Base-by-base conservation (phyloP, 2,888 invertebrate genomes). In the Nemotelus nigrinus region DNA sequence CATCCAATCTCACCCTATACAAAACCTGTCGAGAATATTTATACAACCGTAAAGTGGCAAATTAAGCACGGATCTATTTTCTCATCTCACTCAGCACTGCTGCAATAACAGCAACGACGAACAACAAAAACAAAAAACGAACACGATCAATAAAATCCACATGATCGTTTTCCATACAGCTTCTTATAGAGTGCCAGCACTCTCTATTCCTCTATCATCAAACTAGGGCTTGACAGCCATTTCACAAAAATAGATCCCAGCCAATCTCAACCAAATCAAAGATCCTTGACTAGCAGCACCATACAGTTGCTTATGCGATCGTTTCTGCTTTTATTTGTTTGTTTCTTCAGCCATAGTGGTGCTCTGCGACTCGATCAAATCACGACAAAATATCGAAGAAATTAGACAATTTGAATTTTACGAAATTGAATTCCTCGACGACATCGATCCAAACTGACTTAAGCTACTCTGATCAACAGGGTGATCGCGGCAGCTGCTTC, bases 331-430 rank as follows among this genome's bases (percentile, higher is more conserved):
- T 10, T 8, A 10, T 53, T 53, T 7, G 10, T 25, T 57, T 57
- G 57, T 57, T 25, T 25, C 25, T 25, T 25, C 25, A 25, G 25
- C 25, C 25, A 25, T 25, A 25, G 25, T 1, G 25, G 25, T 25
- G 25, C 25, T 60, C 60, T 41, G 5, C 8, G 50, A 7, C 50
- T 50, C 50, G 60, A 60, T 60, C 60, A 60, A 60, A 58, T n/a
- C 58, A 4, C 58, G 25, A 58, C 6, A 58, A 25, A 25, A 57
- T 60, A 60, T 60, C 39, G 60, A 60, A 60, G 25, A 25, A 60
- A 60, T 60, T 60, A 39, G 25, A 60, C 60, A 60, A 60, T 60
- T 60, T 60, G 41, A 60, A 60, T 41, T 60, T 60, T 43, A 60
- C 25, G 50, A 60, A 60, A 60, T 60, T 60, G 60, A 60, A 60